Conservation (phyloP, 2,888 invertebrate genomes). For the Aplocera efformata region DNA sequence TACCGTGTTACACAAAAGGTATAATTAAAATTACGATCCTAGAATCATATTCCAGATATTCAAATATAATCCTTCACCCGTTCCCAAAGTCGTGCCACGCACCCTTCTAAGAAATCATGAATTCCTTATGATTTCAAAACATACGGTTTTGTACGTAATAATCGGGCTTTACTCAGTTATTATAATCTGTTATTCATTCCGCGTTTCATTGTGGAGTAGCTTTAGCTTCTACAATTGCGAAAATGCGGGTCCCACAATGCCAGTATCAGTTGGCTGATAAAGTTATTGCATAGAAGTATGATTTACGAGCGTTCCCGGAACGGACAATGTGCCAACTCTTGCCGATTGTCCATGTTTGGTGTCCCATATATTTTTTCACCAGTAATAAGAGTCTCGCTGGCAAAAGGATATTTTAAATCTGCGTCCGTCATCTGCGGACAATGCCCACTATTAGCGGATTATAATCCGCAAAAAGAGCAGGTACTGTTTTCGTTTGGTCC, state of each 20-base stretch:
- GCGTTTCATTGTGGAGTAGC: constrained; percentile 42
- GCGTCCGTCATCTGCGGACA: constrained; percentile 68
- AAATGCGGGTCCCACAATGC: constrained; percentile 29
- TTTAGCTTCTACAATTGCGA: constrained; percentile 49
- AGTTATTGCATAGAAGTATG: constrained; percentile 64
- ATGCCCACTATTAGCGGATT: constrained; percentile 78
- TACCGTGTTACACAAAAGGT: no score
- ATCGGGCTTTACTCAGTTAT: constrained; percentile 43
- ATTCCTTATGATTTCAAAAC: constrained; percentile 33
- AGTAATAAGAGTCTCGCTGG: constrained; percentile 43
- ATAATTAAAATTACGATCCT: not conserved
- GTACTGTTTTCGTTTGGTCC: constrained; percentile 44
- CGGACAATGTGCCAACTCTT: constrained; percentile 62
- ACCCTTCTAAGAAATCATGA: constrained; percentile 41
- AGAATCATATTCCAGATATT: constrained; percentile 3
- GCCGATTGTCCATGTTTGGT: constrained; percentile 52
- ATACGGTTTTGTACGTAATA: constrained; percentile 37
- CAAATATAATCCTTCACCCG: constrained; percentile 24
- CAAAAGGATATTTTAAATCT: constrained; percentile 49
- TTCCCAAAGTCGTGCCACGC: constrained; percentile 24
- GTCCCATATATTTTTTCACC: constrained; percentile 35
- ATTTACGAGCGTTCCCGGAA: constrained; percentile 60
- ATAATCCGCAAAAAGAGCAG: constrained; percentile 75
- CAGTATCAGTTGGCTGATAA: constrained; percentile 41
- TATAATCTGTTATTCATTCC: constrained; percentile 50